Base-by-base conservation (phyloP, 2,113 vertebrate genomes). In the Lates calcarifer region DNA sequence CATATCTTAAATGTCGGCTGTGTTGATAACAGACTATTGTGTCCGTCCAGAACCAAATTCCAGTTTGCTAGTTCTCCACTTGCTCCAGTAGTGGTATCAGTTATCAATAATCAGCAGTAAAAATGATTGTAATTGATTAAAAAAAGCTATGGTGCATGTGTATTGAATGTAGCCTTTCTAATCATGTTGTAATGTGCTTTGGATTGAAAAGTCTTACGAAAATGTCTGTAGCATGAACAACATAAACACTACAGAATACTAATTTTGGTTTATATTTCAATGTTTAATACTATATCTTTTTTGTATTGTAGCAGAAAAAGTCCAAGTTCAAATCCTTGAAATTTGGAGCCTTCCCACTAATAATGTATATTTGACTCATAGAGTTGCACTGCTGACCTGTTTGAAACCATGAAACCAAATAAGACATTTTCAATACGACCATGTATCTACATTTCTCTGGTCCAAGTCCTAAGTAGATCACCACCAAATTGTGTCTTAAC, bases 401-500 rank as follows among this genome's bases (percentile, higher is more conserved):
- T 84, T 24, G 28, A 88, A 77, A 77, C 69, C 62, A 89, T 85
- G 47, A 82, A 92, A 91, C 91, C 91, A 92, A 94, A 92, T 92
- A 66, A 77, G 83, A 85, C 81, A 86, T 82, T 91, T 87, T 89
- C 41, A 84, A 81, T 78, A 82, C 29, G 63, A 82, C 66, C 86
- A 79, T 87, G 73, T 88, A 75, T 82, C 64, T 76, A 65, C 85
- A 83, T 85, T 83, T 47, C 86, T 81, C 75, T 80, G 82, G 70
- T 89, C 81, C 69, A 79, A 77, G 81, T 89, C 69, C 75, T 63
- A 81, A 69, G 63, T 83, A 90, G 65, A 90, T 92, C 86, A 87
- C 90, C 91, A 92, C 92, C 93, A 94, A 92, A 90, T 90, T 92
- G 93, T 94, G 92, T 94, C 93, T 94, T 94, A 94, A 90, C 81